These are phyloP conservation scores for Polymixis lichenea DNA, from an alignment of 2,888 invertebrate genomes.

Conservation along the genomic window DNA sequence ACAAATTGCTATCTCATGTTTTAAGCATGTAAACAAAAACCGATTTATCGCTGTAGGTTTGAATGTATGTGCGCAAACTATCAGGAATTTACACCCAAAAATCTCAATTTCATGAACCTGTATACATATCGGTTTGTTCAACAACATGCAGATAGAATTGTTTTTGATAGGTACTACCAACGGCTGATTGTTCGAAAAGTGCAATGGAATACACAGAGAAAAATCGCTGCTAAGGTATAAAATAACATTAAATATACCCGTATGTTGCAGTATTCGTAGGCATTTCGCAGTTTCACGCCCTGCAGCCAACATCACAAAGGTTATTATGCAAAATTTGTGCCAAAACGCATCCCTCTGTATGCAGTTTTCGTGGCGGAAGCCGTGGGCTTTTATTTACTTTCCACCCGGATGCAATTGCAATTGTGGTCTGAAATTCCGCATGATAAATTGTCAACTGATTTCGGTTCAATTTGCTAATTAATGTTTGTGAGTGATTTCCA, in stretches of 20 bases:
- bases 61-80: not conserved
- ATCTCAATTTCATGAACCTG: conserved; percentile 15
- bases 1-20: conserved; percentile 1
- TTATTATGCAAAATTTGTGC: conserved; percentile 86
- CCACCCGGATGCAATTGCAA: conserved; percentile 78
- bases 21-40: conserved; percentile 9
- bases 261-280: conserved; percentile 59
- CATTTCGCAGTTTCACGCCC: conserved; percentile 74
- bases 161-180: not conserved
- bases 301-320: conserved; percentile 76
- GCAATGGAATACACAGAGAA: not conserved
- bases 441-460: conserved; percentile 82
- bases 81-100: conserved; percentile 5
- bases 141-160: not conserved
- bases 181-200: conserved; percentile 3
- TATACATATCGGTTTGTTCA: not conserved
- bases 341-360: conserved; percentile 80
- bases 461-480: conserved; percentile 78
- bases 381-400: conserved; percentile 81
- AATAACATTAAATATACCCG: conserved; percentile 56
- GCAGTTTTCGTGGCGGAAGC: conserved; percentile 79
- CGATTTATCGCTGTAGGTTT: conserved; percentile 17
- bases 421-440: conserved; percentile 77
- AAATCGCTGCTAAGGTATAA: conserved; percentile 44
- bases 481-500: conserved; percentile 73